Evolutionary conservation across 2,888 invertebrate species (phyloP), one percentile per base, ranked within the genome.

Genomic region (Leptarthrus brevirostris): DNA sequence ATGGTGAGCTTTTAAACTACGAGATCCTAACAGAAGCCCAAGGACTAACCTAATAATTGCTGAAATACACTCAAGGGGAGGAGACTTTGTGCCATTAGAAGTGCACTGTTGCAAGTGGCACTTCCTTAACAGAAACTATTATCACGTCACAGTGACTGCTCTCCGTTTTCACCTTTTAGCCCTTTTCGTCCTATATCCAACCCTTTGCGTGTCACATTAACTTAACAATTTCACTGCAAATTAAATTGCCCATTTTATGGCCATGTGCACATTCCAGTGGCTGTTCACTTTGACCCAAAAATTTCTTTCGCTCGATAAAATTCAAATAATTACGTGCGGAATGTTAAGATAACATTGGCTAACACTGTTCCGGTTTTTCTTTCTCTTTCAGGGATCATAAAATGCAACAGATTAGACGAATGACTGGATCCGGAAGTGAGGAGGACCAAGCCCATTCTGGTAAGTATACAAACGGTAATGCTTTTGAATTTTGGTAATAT

Each of bases 381-480:
- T 34, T n/a, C 3, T 58, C 14, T 77, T 79, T 77, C 87, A 94
- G 95, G 86, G 95, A 95, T 80, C 93, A 93, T 84, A 94, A 93
- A 83, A 85, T 89, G 84, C 88, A 88, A 81, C 92, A 92, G 86
- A 89, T 93, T 87, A 93, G 93, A 86, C 88, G 94, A 79, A 88
- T 88, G 76, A 87, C 88, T 22, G 90, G 91, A 79, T 91, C 90
- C 77, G 91, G 91, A 56, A 90, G 90, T 78, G 93, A 93, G 83
- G 93, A 93, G 77, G 93, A 93, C 79, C 91, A 90, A 34, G 89
- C 88, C 12, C 92, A 92, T 86, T 92, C 92, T 85, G 93, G 92
- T 92, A 86, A 84, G 79, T 81, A 56, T 58, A 6, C 30, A 36
- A n/a, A 34, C 26, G 36, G 2, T 8, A 52, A 52, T 66, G n/a